phyloP scores from a whole-genome alignment of 1,140 invertebrate species.

The Drosophila athabasca region DNA sequence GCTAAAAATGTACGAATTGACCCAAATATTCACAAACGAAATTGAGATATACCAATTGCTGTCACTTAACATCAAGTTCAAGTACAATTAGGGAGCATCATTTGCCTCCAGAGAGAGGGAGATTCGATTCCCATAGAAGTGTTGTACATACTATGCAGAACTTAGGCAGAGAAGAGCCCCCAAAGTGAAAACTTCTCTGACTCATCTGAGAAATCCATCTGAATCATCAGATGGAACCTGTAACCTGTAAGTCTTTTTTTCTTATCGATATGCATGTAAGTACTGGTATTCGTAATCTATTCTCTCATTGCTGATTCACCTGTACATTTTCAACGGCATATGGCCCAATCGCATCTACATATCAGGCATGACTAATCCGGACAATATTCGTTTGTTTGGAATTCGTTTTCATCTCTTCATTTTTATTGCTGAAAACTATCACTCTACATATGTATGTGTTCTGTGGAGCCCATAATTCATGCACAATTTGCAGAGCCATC shows the following conservation, averaged over 20 bases:
- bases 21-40: slow-evolving; percentile 37
- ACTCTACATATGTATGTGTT: no score
- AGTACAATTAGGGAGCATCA: slow-evolving; percentile 62
- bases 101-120: slow-evolving; percentile 12
- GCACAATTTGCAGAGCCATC: slow-evolving; percentile 24
- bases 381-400: slow-evolving; percentile 7
- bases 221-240: not conserved
- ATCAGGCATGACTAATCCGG: slow-evolving; percentile 22
- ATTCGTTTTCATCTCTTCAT: slow-evolving; percentile 5
- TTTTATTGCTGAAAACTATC: not conserved
- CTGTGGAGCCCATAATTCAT: slow-evolving; percentile 1
- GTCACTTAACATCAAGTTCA: slow-evolving; percentile 71
- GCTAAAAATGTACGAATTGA: slow-evolving; percentile 15
- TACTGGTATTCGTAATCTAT: no score
- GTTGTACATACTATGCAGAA: no score
- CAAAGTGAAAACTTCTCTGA: slow-evolving; percentile 3
- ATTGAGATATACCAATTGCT: slow-evolving; percentile 73
- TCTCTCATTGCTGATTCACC: slow-evolving; percentile 22
- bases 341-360: not conserved
- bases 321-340: slow-evolving; percentile 3
- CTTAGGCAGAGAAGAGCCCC: not conserved
- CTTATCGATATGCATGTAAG: slow-evolving; percentile 8
- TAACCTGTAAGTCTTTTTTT: slow-evolving; percentile 8
- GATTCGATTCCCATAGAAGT: not conserved
- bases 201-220: slow-evolving; percentile 12